phyloP scores from a whole-genome alignment of 2,113 vertebrate species.

The Delphinus delphis region DNA sequence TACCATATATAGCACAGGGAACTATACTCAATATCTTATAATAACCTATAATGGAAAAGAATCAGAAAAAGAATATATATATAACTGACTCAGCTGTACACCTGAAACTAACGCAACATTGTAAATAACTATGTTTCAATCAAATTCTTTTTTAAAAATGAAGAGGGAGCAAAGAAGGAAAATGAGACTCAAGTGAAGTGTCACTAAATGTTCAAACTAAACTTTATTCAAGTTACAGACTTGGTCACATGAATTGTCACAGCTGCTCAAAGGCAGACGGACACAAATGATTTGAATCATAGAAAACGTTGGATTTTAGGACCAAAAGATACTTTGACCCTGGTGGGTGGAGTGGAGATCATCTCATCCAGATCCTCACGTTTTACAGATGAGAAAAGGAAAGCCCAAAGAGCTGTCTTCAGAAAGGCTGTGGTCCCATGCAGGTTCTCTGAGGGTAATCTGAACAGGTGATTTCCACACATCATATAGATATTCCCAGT shows the following conservation, averaged over 20 bases:
- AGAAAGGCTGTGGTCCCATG: not conserved
- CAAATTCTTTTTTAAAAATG: too few relatives aligned
- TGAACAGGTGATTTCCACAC: not conserved
- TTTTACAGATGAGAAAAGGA: not conserved
- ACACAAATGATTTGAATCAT: not conserved
- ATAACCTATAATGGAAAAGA: not conserved
- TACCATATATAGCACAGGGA: not conserved
- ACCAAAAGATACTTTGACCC: not conserved
- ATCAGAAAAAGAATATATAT: not conserved
- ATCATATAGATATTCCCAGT: not conserved
- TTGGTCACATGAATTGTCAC: slow-evolving; percentile 72
- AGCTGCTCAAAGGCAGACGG: not conserved
- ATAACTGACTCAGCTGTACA: not conserved
- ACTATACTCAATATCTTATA: not conserved
- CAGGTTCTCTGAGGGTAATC: not conserved
- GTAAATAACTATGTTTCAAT: too few relatives aligned
- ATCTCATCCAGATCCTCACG: not conserved
- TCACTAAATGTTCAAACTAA: slow-evolving; percentile 78
- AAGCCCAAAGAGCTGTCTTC: not conserved
- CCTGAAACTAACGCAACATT: not conserved
- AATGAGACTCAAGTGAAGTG: slow-evolving; percentile 72
- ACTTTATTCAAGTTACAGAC: slow-evolving; percentile 79
- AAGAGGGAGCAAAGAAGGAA: slow-evolving; percentile 49
- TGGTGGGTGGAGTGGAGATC: not conserved
- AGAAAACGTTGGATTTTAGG: not conserved